A percentile compares a stretch with the other conserved stretches of the same genome.
These are phyloP conservation scores for Diploptera punctata DNA, from an alignment of 2,888 invertebrate genomes.

Conservation along the genomic window DNA sequence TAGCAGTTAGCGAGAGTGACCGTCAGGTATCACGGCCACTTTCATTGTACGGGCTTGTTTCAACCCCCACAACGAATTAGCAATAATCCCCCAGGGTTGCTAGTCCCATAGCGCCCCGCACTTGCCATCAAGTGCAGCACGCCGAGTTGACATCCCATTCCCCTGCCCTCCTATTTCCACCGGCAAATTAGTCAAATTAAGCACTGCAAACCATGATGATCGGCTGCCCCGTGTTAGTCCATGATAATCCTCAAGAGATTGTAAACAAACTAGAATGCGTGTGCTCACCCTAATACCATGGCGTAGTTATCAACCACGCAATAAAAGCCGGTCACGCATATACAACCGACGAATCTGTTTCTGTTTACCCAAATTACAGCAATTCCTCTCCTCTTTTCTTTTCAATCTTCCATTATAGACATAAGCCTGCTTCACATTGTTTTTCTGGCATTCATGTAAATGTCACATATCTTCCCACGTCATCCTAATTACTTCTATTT, in stretches of 20 bases:
- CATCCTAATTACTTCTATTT: too few species aligned
- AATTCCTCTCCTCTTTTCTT: too few species aligned
- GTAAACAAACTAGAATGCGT: too few species aligned
- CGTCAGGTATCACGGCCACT: not conserved
- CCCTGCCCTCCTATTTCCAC: not conserved
- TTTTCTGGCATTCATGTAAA: too few species aligned
- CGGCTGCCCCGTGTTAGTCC: not conserved
- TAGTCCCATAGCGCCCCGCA: conserved; percentile 1
- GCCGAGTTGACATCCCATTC: not conserved
- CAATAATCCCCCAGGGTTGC: conserved; percentile 7
- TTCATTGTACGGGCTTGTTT: not conserved
- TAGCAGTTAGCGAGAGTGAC: conserved; percentile 4
- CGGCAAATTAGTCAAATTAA: conserved; percentile 27
- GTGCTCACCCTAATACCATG: too few species aligned
- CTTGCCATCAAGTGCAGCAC: conserved; percentile 9
- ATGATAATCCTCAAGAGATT: conserved; percentile 16
- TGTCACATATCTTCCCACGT: too few species aligned
- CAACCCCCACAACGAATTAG: not conserved
- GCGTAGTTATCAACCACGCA: too few species aligned
- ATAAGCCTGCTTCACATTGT: too few species aligned
- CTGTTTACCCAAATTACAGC: too few species aligned
- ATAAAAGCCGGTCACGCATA: too few species aligned
- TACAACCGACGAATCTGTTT: too few species aligned
- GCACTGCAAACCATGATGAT: conserved; percentile 6
- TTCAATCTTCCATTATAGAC: too few species aligned